These are phyloP conservation scores for Drosophila melanica DNA, from an alignment of 1,140 invertebrate species.

Conservation along the genomic window DNA sequence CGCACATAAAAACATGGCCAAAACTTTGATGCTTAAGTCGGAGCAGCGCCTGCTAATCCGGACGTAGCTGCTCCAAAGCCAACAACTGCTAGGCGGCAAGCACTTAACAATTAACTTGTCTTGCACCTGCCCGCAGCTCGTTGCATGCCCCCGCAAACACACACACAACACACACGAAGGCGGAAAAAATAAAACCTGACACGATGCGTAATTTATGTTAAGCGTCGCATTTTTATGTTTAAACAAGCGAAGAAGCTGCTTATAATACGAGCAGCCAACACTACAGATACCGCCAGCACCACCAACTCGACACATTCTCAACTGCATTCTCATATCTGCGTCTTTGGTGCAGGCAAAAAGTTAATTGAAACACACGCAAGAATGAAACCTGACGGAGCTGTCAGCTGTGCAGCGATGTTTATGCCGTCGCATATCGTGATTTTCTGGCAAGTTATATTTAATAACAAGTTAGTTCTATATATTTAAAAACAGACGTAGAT, in stretches of 20 bases:
- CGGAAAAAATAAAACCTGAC: constrained; percentile 45
- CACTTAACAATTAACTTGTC: constrained; percentile 81
- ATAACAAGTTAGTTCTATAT: no score
- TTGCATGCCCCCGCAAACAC: constrained; percentile 7
- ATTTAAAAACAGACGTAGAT: no score
- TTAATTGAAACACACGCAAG: constrained; percentile 79
- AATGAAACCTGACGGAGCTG: constrained; percentile 58
- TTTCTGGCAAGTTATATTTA: no score
- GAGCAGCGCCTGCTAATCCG: constrained; percentile 66
- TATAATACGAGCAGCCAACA: constrained; percentile 52
- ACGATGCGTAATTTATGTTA: constrained; percentile 79
- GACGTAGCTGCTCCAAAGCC: constrained; percentile 39
- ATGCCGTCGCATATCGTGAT: constrained; percentile 25
- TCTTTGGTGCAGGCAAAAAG: constrained; percentile 74
- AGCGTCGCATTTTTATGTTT: constrained; percentile 79
- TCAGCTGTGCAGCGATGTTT: constrained; percentile 32
- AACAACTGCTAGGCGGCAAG: constrained; percentile 60
- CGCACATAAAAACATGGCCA: constrained; percentile 57
- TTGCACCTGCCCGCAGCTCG: constrained; percentile 49
- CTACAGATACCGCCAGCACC: background rate
- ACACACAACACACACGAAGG: constrained; percentile 23
- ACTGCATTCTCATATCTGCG: constrained; percentile 50
- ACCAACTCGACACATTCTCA: constrained; percentile 42
- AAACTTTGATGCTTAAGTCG: constrained; percentile 54
- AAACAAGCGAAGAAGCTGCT: constrained; percentile 80